Conservation (phyloP, 2,797 vertebrate genomes). For the Malurus leucopterus region DNA sequence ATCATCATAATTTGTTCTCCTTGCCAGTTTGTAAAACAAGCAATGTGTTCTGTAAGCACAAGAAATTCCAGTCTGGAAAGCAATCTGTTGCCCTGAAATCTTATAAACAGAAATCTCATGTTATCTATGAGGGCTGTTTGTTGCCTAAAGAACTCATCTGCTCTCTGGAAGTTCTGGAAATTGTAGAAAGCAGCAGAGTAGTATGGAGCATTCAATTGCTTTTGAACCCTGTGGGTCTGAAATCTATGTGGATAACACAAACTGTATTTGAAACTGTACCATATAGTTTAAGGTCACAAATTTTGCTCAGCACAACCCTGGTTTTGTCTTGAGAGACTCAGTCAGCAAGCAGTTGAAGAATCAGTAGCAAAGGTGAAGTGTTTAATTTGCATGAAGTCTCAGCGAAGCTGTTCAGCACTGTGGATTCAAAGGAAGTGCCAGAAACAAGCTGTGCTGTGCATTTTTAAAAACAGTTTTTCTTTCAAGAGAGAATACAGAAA, state of each 20-base stretch:
- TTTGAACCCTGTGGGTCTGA: not conserved
- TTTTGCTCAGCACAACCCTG: not conserved
- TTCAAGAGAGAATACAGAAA: not conserved
- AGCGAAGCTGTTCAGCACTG: not conserved
- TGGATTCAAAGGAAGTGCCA: not conserved
- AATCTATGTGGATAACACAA: not conserved
- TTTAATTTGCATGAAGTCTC: not conserved
- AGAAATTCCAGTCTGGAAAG: not conserved
- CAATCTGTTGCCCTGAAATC: not conserved
- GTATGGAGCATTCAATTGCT: not conserved
- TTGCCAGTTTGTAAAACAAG: not conserved
- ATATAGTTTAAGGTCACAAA: not conserved
- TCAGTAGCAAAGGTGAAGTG: not conserved
- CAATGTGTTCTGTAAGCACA: not conserved
- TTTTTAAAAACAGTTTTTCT: not conserved
- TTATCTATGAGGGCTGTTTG: not conserved
- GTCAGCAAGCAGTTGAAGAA: not conserved
- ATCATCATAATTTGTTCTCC: conserved; percentile 17
- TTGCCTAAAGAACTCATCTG: not conserved
- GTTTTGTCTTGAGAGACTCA: not conserved
- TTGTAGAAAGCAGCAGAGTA: not conserved
- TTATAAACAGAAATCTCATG: not conserved
- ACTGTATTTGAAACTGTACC: not conserved
- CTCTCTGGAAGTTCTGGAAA: not conserved
- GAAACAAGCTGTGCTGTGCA: not conserved